Evolutionary conservation across 1,140 invertebrate species (phyloP).

Genomic region (Xylocopa sonorina): DNA sequence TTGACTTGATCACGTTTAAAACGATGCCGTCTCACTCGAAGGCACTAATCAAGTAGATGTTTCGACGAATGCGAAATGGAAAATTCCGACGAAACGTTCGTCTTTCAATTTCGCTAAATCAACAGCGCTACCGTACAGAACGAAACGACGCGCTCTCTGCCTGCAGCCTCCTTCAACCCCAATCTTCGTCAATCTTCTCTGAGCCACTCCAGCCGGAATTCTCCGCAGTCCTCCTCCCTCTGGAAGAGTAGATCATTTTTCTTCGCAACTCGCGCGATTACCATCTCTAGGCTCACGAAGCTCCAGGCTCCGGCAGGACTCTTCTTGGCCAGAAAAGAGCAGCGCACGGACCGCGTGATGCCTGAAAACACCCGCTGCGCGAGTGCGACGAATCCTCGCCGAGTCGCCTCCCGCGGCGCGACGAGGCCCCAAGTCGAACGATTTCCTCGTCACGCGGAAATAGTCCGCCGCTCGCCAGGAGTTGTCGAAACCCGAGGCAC

Average conservation of each 20-base stretch:
- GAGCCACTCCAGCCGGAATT: slow-evolving; percentile 7
- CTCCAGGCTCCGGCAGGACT: not conserved
- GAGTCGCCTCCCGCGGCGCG: slow-evolving; percentile 68
- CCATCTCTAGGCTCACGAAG: not conserved
- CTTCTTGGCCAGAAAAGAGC: not conserved
- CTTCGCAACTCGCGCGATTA: not conserved
- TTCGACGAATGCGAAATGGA: too few species aligned
- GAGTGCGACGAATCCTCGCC: slow-evolving; percentile 28
- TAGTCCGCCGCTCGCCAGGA: slow-evolving; percentile 64
- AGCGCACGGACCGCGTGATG: slow-evolving; percentile 8
- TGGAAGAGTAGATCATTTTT: not conserved
- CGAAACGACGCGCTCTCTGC: too few species aligned
- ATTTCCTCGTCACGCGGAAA: slow-evolving; percentile 77
- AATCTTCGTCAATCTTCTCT: not conserved
- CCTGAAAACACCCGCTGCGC: not conserved
- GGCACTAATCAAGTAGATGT: too few species aligned
- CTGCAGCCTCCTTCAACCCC: not conserved
- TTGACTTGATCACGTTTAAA: slow-evolving; percentile 7
- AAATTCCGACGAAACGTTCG: too few species aligned
- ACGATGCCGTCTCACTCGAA: not conserved
- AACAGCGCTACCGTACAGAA: too few species aligned
- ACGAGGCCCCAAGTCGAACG: slow-evolving; percentile 64
- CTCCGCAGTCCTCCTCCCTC: slow-evolving; percentile 44
- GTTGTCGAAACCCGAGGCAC: slow-evolving; percentile 33
- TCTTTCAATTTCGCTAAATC: too few species aligned